Evolutionary conservation across 2,888 invertebrate genomes (phyloP).

Genomic region (Lottia gigantea): DNA sequence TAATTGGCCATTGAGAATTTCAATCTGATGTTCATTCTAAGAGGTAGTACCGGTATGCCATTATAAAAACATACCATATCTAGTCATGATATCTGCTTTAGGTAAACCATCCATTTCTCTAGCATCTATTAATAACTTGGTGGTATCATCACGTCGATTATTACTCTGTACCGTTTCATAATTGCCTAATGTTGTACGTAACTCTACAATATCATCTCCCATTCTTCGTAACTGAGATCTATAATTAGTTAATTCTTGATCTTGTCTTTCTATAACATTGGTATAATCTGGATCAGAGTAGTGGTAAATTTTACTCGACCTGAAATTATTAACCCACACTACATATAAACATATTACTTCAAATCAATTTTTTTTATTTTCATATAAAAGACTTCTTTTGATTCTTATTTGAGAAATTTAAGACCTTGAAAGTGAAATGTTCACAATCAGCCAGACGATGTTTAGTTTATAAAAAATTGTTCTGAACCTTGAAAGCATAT

Average conservation of each 20-base stretch:
- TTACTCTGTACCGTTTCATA: conserved; percentile 1
- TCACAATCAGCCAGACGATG: too few species aligned
- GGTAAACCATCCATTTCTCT: conserved; percentile 59
- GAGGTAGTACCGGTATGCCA: too few species aligned
- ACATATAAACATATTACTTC: too few species aligned
- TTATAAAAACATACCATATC: conserved; percentile 60
- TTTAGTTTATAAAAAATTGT: too few species aligned
- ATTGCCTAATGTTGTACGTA: conserved; percentile 25
- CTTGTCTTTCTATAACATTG: conserved; percentile 59
- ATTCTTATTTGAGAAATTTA: too few species aligned
- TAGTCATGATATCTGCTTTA: conserved; percentile 57
- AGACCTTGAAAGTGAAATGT: too few species aligned
- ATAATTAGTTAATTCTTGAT: conserved; percentile 61
- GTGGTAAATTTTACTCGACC: neutral
- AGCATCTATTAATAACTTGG: conserved; percentile 58
- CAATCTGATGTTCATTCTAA: too few species aligned
- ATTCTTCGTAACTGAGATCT: conserved; percentile 61
- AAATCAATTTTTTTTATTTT: too few species aligned
- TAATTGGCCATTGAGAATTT: too few species aligned
- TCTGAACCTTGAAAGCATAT: too few species aligned
- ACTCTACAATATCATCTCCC: conserved; percentile 62
- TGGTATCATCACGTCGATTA: conserved; percentile 42
- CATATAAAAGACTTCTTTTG: too few species aligned
- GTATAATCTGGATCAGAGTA: conserved; percentile 42
- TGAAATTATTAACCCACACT: neutral